Base-by-base conservation (phyloP, 2,888 invertebrate genomes). In the Lasioglossum marginatum region DNA sequence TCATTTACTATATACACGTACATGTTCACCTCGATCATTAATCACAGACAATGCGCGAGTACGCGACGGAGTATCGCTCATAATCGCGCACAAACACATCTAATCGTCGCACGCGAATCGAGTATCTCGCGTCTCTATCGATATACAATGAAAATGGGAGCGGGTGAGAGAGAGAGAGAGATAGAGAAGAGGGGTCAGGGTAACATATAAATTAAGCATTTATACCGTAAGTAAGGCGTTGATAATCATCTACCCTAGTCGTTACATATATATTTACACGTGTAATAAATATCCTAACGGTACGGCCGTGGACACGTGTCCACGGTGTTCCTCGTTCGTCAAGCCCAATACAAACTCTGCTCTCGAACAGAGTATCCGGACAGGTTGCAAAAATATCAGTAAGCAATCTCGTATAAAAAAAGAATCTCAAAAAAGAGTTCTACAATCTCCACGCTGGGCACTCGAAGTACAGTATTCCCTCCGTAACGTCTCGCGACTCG, bases 11-110 rank as follows among this genome's bases (percentile, higher is more conserved):
- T 89, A 86, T 92, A 92, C 90, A 88, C 85, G 77, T 87, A 87
- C 85, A 83, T 87, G 86, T 92, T 91, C 89, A 90, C 92, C 89
- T 91, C 89, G 91, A 93, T 92, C 91, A 91, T 93, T 93, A 94
- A 95, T 95, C 95, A 95, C 95, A 95, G 95, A 93, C 93, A 93
- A 92, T 92, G 92, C 92, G 92, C 92, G 92, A 93, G 89, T 91
- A 92, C 90, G 90, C 86, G 83, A 90, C 84, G 90, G 79, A 52
- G 60, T 31, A 27, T 87, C 86, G 86, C 84, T 90, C 87, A 82
- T 75, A 85, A 80, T 72, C 81, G 86, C 79, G 88, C 87, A 66
- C 85, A 87, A 82, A 77, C 79, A 88, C 87, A 68, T 83, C 87
- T 82, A 77, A 77, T 90, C 83, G 68, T 86, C 85, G 86, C 83